These are phyloP conservation scores for Melozone crissalis DNA, from an alignment of 2,113 vertebrate species.

Conservation along the genomic window DNA sequence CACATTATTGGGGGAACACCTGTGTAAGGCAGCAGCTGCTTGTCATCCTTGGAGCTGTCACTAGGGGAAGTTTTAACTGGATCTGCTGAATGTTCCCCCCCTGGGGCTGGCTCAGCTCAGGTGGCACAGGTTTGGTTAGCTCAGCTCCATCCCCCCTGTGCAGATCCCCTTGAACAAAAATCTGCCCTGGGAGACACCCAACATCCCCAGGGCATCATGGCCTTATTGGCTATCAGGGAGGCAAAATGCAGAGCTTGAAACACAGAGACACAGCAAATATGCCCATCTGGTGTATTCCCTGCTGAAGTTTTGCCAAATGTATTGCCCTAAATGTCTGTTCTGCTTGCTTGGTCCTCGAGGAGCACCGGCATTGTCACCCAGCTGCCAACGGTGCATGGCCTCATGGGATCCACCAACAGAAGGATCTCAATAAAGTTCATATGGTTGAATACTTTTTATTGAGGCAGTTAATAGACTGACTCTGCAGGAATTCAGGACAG, in stretches of 20 bases:
- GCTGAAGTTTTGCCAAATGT: neutral
- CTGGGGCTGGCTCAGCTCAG: neutral
- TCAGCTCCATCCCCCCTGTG: neutral
- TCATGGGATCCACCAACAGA: neutral
- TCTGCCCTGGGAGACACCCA: neutral
- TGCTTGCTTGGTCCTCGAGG: neutral
- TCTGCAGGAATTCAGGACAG: conserved; percentile 12
- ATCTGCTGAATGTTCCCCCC: neutral
- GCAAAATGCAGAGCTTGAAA: neutral
- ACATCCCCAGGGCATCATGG: neutral
- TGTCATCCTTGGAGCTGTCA: neutral
- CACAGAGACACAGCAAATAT: neutral
- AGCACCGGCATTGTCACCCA: neutral
- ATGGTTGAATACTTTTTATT: conserved; percentile 36
- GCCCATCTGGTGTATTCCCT: neutral
- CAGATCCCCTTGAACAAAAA: neutral
- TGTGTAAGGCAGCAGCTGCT: conserved; percentile 34
- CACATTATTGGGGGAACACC: conserved; percentile 31
- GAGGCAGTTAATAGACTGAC: conserved; percentile 48
- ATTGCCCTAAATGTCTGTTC: neutral
- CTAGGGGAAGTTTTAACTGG: neutral
- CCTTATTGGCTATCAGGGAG: neutral
- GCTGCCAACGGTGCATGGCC: neutral
- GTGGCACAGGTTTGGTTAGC: neutral
- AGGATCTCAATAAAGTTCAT: conserved; percentile 28